Percentiles rank a stretch among this genome's conserved stretches.
Evolutionary conservation across 2,888 invertebrate species (phyloP).

Genomic region (Ochropacha duplaris): DNA sequence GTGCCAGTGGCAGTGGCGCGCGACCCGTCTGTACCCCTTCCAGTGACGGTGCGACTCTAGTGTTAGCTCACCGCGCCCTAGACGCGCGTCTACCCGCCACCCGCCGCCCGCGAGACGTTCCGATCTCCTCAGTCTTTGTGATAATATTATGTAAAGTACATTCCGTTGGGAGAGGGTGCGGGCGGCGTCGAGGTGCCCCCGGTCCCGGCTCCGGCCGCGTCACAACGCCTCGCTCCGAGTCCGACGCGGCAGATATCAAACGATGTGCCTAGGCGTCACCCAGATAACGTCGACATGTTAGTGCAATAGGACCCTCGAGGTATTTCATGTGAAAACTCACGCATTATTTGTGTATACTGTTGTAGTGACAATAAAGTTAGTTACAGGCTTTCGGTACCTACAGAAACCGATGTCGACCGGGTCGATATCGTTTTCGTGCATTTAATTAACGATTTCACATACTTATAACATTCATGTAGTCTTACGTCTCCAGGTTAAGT

Average conservation of each 20-base stretch:
- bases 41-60: background rate
- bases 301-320: constrained; percentile 41
- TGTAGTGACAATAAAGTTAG: constrained; percentile 72
- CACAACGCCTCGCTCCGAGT: background rate
- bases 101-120: constrained; percentile 28
- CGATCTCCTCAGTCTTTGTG: constrained; percentile 73
- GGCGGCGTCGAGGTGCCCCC: constrained; percentile 12
- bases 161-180: constrained; percentile 55
- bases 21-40: background rate
- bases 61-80: background rate
- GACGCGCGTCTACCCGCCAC: constrained; percentile 18
- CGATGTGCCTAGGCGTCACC: constrained; percentile 1
- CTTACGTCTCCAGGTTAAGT: constrained; percentile 31
- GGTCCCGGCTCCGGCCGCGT: constrained; percentile 1
- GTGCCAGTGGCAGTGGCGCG: constrained; percentile 29
- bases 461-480: constrained; percentile 27
- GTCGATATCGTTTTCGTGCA: constrained; percentile 6
- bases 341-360: constrained; percentile 58
- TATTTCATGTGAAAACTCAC: constrained; percentile 33
- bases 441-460: constrained; percentile 20
- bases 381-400: constrained; percentile 41
- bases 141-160: constrained; percentile 77
- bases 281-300: constrained; percentile 9
- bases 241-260: background rate
- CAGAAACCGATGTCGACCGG: constrained; percentile 19